Evolutionary conservation across 2,797 vertebrate species (phyloP), one percentile per base, ranked within the genome.

Genomic region (Taenioides sp.): DNA sequence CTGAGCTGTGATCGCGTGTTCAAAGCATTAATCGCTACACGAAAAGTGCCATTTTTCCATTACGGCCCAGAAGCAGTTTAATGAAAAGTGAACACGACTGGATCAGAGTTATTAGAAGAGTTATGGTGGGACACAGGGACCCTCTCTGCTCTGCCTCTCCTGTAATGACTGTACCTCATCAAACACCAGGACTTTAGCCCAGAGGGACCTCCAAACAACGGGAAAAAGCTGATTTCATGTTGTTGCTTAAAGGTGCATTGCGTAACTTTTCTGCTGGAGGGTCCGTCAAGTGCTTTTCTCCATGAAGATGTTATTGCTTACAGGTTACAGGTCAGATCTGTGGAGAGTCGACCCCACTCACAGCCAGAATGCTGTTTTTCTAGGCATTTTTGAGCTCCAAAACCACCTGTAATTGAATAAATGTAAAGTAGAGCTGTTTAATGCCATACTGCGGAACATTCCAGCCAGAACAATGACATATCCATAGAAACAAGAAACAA

Each of bases 1-100:
- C n/a, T 1, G 47, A n/a, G 23, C 4, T 22, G 25, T 31, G 64
- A 67, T 54, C 20, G 3, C 9, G 18, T n/a, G 65, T 67, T 67
- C 31, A 67, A 67, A 54, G 9, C 18, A 31, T 50, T 65, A 65
- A 50, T 65, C 64, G 43, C 23, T 50, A 50, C 64, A 65, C 28
- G 64, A 49, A 65, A 50, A 65, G 6, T 27, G 43, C 43, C 43
- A 50, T 67, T 52, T 67, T 54, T 67, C 65, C n/a, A 54, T 67
- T 67, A 54, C 9, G 49, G 27, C 17, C 17, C 49, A 54, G 65
- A 54, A 34, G 27, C 20, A 6, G 10, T 54, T 54, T 54, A 67
- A 67, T 67, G 27, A 54, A 54, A 67, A 31, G 17, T 31, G 49
- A 67, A 52, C 65, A 52, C 18, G 18, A 54, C 49, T 67, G 31